phyloP scores from a whole-genome alignment of 2,113 vertebrate genomes.

The Falcunculus frontatus region DNA sequence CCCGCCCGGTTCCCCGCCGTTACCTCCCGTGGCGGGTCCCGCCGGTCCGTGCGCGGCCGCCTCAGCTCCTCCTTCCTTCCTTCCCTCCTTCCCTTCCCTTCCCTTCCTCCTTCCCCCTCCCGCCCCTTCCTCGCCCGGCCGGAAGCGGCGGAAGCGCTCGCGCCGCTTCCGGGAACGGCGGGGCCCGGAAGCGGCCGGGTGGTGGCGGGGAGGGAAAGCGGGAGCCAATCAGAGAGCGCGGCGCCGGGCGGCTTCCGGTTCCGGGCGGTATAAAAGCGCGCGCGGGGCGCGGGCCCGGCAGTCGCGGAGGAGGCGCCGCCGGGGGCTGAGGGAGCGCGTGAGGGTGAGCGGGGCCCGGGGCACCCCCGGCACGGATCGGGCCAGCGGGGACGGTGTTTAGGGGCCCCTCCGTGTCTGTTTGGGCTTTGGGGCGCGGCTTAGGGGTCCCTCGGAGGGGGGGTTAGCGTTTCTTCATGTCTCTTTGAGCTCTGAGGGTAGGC shows the following conservation, averaged over 20 bases:
- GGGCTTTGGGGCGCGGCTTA: background rate
- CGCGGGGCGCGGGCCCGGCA: accelerated
- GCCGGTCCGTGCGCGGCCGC: no score
- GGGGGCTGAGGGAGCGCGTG: accelerated
- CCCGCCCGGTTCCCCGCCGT: no score
- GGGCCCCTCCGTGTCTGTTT: background rate
- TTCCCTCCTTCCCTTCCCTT: no score
- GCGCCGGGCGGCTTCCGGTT: background rate
- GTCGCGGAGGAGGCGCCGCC: accelerated
- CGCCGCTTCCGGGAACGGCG: no score
- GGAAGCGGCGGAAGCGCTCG: no score
- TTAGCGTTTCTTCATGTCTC: accelerated
- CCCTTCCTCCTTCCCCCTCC: no score
- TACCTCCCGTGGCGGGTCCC: no score
- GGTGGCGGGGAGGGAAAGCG: background rate
- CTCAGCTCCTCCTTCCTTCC: no score
- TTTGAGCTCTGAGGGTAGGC: background rate
- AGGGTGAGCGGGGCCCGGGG: background rate
- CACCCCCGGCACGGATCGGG: accelerated
- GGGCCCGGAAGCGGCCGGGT: no score
- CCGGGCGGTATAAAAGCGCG: background rate
- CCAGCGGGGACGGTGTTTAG: accelerated
- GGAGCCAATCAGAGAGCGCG: background rate
- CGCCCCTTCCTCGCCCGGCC: no score
- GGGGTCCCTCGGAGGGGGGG: accelerated